Evolutionary conservation across 2,797 vertebrate genomes (phyloP), one percentile per base, ranked within the genome.

Genomic region (Prunella strophiata): DNA sequence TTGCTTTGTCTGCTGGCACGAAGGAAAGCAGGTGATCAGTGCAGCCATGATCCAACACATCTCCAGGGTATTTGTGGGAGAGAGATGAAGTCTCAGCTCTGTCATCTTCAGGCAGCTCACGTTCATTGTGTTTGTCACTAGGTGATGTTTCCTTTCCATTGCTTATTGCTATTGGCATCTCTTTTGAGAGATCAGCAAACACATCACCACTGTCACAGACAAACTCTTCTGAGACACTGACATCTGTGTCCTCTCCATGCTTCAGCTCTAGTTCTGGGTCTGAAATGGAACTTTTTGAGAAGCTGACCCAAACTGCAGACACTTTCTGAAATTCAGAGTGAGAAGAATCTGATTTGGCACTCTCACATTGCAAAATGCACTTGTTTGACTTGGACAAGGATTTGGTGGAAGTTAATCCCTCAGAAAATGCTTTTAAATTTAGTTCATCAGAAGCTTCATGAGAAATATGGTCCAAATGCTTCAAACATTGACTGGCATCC

Each of bases 251-350:
- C 13, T 95, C 92, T 45, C 65, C 38, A 5, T 66, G 77, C 21
- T 95, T 81, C 11, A 94, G 50, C n/a, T 93, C 96, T 26, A 55
- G 61, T 47, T 95, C 93, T 1, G 76, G 93, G 20, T 76, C 85
- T 47, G 97, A 98, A 54, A 26, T 4, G 4, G 97, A 96, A 67
- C 96, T 96, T 82, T 89, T 75, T 0, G 51, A 98, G 38, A 98
- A 63, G 36, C 95, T 79, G 11, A 96, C 74, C 47, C 86, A 54
- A 62, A 91, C n/a, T 3, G 98, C 98, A 8, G 96, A 92, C 16
- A 58, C 97, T 62, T 96, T 97, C 72, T 93, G 97, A 85, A 98
- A 98, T 67, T 96, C 97, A 45, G 71, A 62, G 48, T 95, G 88
- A 5, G 96, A 97, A 9, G 82, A 61, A 10, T 59, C 82, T 27